phyloP scores from a whole-genome alignment of 2,888 invertebrate species.

The Scrobipalpa atriplicella region DNA sequence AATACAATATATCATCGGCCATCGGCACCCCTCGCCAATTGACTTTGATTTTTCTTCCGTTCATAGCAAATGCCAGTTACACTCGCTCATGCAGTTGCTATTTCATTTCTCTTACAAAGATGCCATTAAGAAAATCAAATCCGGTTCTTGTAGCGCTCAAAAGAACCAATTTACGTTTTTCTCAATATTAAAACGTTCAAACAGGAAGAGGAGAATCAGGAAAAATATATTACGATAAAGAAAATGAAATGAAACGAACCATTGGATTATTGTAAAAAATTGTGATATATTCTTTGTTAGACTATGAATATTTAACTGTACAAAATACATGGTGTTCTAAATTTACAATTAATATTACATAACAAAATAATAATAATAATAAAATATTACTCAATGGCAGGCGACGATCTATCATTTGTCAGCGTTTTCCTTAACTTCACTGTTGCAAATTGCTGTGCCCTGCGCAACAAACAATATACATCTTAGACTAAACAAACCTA shows the following conservation, averaged over 20 bases:
- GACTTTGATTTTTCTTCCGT: constrained; percentile 65
- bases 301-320: constrained; percentile 83
- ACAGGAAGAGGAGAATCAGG: constrained; percentile 1
- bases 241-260: constrained; percentile 52
- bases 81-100: constrained; percentile 26
- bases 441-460: constrained; percentile 93
- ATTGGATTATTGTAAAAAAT: constrained; percentile 74
- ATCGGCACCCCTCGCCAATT: constrained; percentile 67
- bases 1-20: constrained; percentile 71
- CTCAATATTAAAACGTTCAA: constrained; percentile 17
- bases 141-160: constrained; percentile 5
- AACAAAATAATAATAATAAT: constrained; percentile 70
- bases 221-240: constrained; percentile 8
- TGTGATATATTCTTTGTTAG: constrained; percentile 83
- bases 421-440: constrained; percentile 94
- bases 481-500: constrained; percentile 28
- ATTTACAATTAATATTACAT: constrained; percentile 78
- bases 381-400: constrained; percentile 84
- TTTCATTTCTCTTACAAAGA: constrained; percentile 9
- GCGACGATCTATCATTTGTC: constrained; percentile 93
- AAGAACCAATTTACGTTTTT: constrained; percentile 21
- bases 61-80: constrained; percentile 30
- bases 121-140: constrained; percentile 19
- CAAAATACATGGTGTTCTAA: constrained; percentile 79
- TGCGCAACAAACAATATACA: constrained; percentile 68